Evolutionary conservation across 2,888 invertebrate species (phyloP), one percentile per base, ranked within the genome.

Genomic region (Incurvaria masculella): DNA sequence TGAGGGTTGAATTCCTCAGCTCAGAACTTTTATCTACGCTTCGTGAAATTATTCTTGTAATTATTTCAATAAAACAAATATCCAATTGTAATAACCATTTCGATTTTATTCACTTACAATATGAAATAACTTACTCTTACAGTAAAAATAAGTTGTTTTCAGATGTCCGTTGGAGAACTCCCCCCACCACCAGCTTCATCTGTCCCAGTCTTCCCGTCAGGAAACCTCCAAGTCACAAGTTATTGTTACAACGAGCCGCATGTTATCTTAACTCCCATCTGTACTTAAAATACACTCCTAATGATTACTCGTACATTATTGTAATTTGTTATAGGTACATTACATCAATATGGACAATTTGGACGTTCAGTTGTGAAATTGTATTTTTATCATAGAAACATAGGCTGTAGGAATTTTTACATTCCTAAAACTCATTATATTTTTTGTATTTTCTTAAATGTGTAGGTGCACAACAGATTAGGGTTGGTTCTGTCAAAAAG

Each of bases 51-150:
- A n/a, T n/a, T n/a, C n/a, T n/a, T n/a, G n/a, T n/a, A n/a, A n/a
- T n/a, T n/a, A n/a, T n/a, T n/a, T n/a, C n/a, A n/a, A n/a, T n/a
- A n/a, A n/a, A n/a, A n/a, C n/a, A n/a, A n/a, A n/a, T n/a, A n/a
- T n/a, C n/a, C n/a, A n/a, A n/a, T 50, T 62, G 60, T 75, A 76
- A 73, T 78, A 78, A 76, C 76, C 78, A 75, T 72, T 78, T 75
- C 62, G 68, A 74, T 76, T 69, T 73, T 78, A 78, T 76, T 78
- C 76, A 73, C 68, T 76, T 78, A 76, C 75, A 76, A 75, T 78
- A 78, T 75, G 78, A 76, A 76, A 75, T 76, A 76, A 74, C 78
- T 76, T 78, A 78, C 70, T 70, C 66, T 64, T 76, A 78, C 72
- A 72, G 73, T 78, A 76, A 75, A 78, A 75, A 78, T 76, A 78